Conservation (phyloP, 2,113 vertebrate genomes). For the Cyanocitta stelleri region DNA sequence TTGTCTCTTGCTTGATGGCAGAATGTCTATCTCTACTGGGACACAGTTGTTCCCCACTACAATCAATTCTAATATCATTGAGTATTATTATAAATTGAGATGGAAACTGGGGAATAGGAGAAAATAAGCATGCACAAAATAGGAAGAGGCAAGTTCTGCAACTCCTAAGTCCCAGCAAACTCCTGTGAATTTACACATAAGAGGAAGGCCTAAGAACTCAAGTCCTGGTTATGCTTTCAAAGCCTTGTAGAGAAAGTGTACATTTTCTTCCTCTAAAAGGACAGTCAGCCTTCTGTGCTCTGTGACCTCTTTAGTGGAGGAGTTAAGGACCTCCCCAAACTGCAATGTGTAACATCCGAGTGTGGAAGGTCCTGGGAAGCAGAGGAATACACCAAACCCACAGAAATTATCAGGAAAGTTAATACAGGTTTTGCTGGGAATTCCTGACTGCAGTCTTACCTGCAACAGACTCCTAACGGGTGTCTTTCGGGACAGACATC, state of each 20-base stretch:
- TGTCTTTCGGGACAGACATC: not conserved
- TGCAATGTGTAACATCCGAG: not conserved
- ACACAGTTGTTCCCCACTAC: not conserved
- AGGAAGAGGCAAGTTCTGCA: not conserved
- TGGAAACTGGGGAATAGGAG: not conserved
- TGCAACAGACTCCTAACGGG: not conserved
- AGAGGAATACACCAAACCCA: not conserved
- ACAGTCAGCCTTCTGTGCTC: not conserved
- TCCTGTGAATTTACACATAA: not conserved
- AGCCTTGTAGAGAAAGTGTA: not conserved
- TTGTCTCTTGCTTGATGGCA: not conserved
- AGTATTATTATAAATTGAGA: not conserved
- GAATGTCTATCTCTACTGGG: not conserved
- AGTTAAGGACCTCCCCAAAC: not conserved
- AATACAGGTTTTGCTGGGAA: not conserved
- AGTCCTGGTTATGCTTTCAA: not conserved
- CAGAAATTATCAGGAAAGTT: not conserved
- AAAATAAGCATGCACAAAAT: not conserved
- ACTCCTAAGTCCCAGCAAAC: not conserved
- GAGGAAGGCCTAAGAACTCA: not conserved
- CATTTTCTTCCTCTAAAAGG: not conserved
- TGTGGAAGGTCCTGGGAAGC: not conserved
- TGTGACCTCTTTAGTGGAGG: not conserved
- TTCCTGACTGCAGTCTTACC: not conserved
- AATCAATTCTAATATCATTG: not conserved